A percentile compares a stretch with the other conserved stretches of the same genome.
Conservation (phyloP, 2,797 vertebrate genomes). For the Loriculus beryllinus region DNA sequence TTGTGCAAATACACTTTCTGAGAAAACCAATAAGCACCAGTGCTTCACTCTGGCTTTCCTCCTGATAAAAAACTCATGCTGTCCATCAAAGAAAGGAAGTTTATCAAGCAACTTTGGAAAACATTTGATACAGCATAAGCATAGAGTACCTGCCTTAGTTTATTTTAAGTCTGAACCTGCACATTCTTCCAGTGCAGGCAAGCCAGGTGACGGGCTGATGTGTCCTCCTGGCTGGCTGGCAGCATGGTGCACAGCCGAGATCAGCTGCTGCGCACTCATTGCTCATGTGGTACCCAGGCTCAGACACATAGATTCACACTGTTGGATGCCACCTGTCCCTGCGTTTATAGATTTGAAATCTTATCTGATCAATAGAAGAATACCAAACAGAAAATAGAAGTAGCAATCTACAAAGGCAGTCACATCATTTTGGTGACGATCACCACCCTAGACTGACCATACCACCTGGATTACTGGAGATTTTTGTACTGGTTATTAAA, state of each 20-base stretch:
- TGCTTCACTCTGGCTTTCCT: background rate
- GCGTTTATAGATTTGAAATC: background rate
- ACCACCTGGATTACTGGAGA: background rate
- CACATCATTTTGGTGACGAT: fast-evolving
- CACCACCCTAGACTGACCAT: background rate
- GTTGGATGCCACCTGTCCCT: background rate
- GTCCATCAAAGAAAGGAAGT: background rate
- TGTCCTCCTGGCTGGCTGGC: background rate
- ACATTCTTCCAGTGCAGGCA: background rate
- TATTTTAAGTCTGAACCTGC: background rate
- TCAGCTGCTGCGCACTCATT: background rate
- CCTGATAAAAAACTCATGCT: background rate
- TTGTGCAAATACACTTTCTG: background rate
- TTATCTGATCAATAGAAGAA: background rate
- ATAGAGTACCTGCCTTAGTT: fast-evolving
- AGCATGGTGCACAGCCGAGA: fast-evolving
- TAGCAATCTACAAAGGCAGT: background rate
- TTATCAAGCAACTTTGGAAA: background rate
- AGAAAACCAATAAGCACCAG: background rate
- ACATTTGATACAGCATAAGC: background rate
- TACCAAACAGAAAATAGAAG: background rate
- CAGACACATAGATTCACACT: fast-evolving
- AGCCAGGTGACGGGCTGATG: background rate
- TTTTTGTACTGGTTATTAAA: background rate
- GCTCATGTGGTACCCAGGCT: background rate